Conservation (phyloP, 2,797 vertebrate genomes). For the Sarcophilus harrisii region DNA sequence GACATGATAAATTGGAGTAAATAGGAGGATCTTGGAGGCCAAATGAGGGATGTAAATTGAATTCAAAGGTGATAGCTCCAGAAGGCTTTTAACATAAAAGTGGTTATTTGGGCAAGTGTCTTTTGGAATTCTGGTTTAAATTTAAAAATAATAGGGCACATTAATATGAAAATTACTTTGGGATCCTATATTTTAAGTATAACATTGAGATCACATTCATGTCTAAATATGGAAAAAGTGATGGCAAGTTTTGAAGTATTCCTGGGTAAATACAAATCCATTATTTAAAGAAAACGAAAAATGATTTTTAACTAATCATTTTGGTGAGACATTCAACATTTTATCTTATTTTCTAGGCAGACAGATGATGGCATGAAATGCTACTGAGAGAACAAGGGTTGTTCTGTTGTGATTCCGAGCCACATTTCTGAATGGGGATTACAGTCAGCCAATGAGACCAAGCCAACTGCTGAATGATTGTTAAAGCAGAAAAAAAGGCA, state of each 20-base stretch:
- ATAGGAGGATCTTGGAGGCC: background rate
- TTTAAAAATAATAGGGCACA: background rate
- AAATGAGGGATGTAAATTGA: background rate
- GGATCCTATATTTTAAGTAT: background rate
- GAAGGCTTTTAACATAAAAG: background rate
- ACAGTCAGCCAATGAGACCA: slow-evolving; percentile 13
- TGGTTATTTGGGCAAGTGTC: background rate
- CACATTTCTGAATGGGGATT: slow-evolving; percentile 47
- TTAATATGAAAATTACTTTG: slow-evolving; percentile 13
- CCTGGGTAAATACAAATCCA: background rate
- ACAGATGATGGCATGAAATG: slow-evolving; percentile 8
- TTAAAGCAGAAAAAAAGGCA: slow-evolving; percentile 45
- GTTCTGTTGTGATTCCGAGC: slow-evolving; percentile 52
- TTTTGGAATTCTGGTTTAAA: background rate
- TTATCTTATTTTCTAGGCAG: slow-evolving; percentile 57
- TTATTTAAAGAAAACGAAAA: slow-evolving; percentile 31
- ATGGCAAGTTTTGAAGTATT: slow-evolving; percentile 9
- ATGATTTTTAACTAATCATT: slow-evolving; percentile 31
- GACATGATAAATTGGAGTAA: background rate
- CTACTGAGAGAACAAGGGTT: slow-evolving; percentile 31
- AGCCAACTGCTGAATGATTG: slow-evolving; percentile 38
- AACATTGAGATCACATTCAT: slow-evolving; percentile 14
- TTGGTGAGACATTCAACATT: slow-evolving; percentile 20
- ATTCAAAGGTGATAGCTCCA: background rate
- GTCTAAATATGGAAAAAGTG: slow-evolving; percentile 32